Base-by-base conservation (phyloP, 2,888 invertebrate genomes). In the Tiliacea citrago region DNA sequence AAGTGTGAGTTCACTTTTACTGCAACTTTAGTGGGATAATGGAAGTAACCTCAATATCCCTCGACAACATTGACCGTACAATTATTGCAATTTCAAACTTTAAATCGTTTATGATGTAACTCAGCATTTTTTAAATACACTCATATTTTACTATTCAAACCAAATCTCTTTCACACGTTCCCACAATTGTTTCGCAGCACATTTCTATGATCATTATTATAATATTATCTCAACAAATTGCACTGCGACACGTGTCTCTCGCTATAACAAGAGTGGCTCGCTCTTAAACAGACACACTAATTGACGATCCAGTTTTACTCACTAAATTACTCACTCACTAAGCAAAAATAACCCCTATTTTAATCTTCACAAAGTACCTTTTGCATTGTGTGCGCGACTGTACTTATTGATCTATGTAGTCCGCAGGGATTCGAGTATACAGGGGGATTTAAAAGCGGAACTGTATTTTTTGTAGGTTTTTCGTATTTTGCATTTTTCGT, bases 261-360 rank as follows among this genome's bases (percentile, higher is more conserved):
- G 81, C 84, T 77, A 85, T 86, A 88, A 88, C 88, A 82, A 88
- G 88, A 88, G 86, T 80, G 86, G 75, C 84, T 83, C 76, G 84
- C 86, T 88, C 89, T 88, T 89, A 88, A 89, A 90, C 89, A 87
- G 87, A 86, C 89, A 88, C 90, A 90, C 92, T 93, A 93, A 93
- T 93, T 93, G 93, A 92, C 90, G 90, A 86, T 81, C 86, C 88
- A 87, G 87, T 87, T 87, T 75, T 82, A 69, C 82, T 88, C 88
- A 86, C 87, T 87, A 85, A 79, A 84, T 81, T 78, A 81, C 79
- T 73, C 81, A 68, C 55, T 68, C 66, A 75, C 75, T 79, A 82
- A 76, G 60, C 84, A 61, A 89, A 86, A 88, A 55, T 88, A 68
- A 76, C 72, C 86, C 83, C 81, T 89, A 88, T 85, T 47, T 58